These are phyloP conservation scores for Bombylius discolor DNA, from an alignment of 2,888 invertebrate species.

Conservation along the genomic window DNA sequence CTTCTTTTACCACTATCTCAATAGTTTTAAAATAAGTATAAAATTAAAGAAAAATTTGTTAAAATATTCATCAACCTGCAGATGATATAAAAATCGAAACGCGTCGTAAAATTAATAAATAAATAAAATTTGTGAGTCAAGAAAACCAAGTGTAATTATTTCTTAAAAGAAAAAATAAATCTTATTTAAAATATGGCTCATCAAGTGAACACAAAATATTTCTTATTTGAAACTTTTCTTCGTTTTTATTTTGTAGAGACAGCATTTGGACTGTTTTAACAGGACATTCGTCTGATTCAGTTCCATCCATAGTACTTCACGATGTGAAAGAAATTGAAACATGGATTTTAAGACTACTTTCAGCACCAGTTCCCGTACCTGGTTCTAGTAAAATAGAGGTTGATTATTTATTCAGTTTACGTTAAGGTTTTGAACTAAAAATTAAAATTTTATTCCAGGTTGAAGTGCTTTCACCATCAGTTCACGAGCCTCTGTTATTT, in stretches of 20 bases:
- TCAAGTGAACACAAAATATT: no score
- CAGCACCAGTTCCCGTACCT: conserved; percentile 96
- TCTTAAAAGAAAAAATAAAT: no score
- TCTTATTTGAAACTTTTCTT: no score
- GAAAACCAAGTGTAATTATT: no score
- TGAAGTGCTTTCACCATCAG: conserved; percentile 74
- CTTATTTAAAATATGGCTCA: no score
- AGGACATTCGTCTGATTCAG: conserved; percentile 64
- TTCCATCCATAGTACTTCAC: conserved; percentile 80
- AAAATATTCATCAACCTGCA: no score
- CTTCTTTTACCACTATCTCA: no score
- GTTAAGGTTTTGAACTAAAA: conserved; percentile 23
- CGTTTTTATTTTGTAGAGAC: conserved; percentile 46
- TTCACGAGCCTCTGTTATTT: conserved; percentile 77
- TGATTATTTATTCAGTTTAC: not conserved
- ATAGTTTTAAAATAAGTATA: no score
- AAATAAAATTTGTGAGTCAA: no score
- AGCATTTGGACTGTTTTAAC: conserved; percentile 94
- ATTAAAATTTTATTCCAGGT: conserved; percentile 26
- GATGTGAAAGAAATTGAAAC: conserved; percentile 98
- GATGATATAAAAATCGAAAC: no score
- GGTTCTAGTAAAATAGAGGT: conserved; percentile 74
- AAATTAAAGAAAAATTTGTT: no score
- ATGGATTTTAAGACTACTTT: conserved; percentile 91
- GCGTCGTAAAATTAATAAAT: no score